Evolutionary conservation across 2,113 vertebrate species (phyloP).

Genomic region (Tretioscincus oriximinensis): DNA sequence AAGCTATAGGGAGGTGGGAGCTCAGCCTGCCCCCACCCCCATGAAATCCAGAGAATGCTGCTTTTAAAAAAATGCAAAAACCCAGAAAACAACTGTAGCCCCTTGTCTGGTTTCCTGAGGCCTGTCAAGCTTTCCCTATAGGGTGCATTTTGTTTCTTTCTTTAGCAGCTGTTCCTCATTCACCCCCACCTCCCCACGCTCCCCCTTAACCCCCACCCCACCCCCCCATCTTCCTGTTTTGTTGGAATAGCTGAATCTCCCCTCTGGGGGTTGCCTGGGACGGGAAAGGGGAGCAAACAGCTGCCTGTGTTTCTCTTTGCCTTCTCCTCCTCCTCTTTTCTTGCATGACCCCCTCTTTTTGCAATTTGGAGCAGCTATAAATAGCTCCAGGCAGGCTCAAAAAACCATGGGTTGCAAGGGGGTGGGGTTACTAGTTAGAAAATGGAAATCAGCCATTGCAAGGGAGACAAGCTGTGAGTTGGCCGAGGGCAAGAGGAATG

Average conservation of each 20-base stretch:
- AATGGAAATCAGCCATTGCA: conserved; percentile 54
- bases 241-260: conserved; percentile 27
- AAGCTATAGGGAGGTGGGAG: background rate
- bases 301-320: conserved; percentile 33
- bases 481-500: background rate
- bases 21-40: fast-evolving
- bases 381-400: conserved; percentile 54
- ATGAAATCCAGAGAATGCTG: conserved; percentile 1
- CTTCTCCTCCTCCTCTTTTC: background rate
- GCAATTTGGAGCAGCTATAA: conserved; percentile 38
- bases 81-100: conserved; percentile 15
- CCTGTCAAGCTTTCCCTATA: conserved; percentile 45
- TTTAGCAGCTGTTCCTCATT: conserved; percentile 65
- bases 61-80: background rate
- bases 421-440: conserved; percentile 54
- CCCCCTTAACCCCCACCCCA: background rate
- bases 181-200: conserved; percentile 17
- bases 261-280: conserved; percentile 7
- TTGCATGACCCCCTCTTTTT: background rate
- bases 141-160: conserved; percentile 48
- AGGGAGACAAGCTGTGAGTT: conserved; percentile 1
- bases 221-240: conserved; percentile 43
- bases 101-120: conserved; percentile 23
- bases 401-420: conserved; percentile 44
- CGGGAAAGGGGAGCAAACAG: conserved; percentile 26